A percentile compares a stretch with the other conserved stretches of the same genome.
These are phyloP conservation scores for Tachysurus vachellii DNA, from an alignment of 2,113 vertebrate genomes.

Conservation along the genomic window DNA sequence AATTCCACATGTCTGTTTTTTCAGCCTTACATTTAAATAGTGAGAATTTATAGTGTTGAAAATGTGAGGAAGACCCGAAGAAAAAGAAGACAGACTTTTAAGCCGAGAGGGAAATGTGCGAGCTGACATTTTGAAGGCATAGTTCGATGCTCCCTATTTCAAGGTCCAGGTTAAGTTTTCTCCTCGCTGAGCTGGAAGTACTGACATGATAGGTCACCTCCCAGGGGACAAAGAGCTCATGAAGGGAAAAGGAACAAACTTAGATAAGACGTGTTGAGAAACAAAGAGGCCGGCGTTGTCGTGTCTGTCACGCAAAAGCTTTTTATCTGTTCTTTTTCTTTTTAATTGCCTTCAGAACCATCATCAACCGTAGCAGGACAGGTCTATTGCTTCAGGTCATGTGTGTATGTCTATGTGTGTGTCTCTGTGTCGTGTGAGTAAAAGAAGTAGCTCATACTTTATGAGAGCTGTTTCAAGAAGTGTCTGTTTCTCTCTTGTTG, in stretches of 20 bases:
- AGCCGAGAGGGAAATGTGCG: constrained; percentile 7
- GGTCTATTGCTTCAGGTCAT: constrained; percentile 17
- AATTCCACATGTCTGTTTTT: background rate
- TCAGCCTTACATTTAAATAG: background rate
- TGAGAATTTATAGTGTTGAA: background rate
- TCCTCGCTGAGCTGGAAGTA: constrained; percentile 22
- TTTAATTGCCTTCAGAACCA: constrained; percentile 9
- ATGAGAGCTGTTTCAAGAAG: constrained; percentile 37
- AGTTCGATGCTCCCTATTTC: constrained; percentile 15
- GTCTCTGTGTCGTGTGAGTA: too few relatives aligned
- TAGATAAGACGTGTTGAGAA: background rate
- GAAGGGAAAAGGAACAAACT: background rate
- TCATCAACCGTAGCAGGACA: constrained; percentile 22
- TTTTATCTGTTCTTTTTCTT: background rate
- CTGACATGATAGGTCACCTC: constrained; percentile 27
- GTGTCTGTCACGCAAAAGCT: background rate
- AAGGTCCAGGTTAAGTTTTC: constrained; percentile 33
- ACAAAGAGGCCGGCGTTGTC: background rate
- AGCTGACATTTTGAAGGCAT: constrained; percentile 30
- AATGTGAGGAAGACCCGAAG: constrained; percentile 5
- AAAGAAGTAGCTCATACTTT: constrained; percentile 14
- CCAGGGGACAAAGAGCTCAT: constrained; percentile 10
- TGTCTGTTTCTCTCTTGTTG: background rate
- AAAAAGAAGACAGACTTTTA: constrained; percentile 5
- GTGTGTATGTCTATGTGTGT: too few relatives aligned